Evolutionary conservation across 2,113 vertebrate genomes (phyloP).

Genomic region (human): DNA sequence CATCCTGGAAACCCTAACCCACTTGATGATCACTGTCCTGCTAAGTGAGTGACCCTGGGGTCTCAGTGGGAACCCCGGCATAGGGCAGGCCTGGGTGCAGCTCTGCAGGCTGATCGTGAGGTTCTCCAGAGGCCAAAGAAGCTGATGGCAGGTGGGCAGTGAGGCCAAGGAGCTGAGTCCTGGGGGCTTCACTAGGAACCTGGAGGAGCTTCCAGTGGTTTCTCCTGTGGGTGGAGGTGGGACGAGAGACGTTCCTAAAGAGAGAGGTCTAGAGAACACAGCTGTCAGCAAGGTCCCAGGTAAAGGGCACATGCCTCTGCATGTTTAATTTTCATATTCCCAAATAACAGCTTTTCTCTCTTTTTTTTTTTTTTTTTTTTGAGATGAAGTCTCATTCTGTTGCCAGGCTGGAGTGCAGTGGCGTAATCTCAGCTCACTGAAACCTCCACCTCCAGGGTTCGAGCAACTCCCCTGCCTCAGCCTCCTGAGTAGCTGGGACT

Average conservation of each 20-base stretch:
- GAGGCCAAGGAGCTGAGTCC: not conserved
- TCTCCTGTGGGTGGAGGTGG: not conserved
- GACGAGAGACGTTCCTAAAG: not conserved
- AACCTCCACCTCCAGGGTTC: accelerated
- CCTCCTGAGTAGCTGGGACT: too few species aligned
- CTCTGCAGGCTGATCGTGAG: too few species aligned
- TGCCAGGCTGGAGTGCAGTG: too few species aligned
- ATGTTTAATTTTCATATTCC: not conserved
- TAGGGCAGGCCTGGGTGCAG: not conserved
- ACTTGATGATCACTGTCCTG: accelerated
- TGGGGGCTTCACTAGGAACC: not conserved
- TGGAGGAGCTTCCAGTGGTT: not conserved
- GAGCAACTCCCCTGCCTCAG: too few species aligned
- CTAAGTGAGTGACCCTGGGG: too few species aligned
- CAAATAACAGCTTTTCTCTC: not conserved
- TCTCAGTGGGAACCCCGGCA: not conserved
- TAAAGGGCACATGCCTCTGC: not conserved
- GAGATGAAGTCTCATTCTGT: too few species aligned
- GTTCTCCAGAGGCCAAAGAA: not conserved
- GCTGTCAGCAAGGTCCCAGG: not conserved
- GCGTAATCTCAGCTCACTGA: too few species aligned
- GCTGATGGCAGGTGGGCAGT: not conserved
- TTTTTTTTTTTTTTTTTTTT: too few species aligned
- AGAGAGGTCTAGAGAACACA: not conserved
- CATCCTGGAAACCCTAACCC: not conserved